A percentile compares a stretch with the other conserved stretches of the same genome.
These are phyloP conservation scores for Leptodactylus fallax DNA, from an alignment of 2,797 vertebrate species.

Conservation along the genomic window DNA sequence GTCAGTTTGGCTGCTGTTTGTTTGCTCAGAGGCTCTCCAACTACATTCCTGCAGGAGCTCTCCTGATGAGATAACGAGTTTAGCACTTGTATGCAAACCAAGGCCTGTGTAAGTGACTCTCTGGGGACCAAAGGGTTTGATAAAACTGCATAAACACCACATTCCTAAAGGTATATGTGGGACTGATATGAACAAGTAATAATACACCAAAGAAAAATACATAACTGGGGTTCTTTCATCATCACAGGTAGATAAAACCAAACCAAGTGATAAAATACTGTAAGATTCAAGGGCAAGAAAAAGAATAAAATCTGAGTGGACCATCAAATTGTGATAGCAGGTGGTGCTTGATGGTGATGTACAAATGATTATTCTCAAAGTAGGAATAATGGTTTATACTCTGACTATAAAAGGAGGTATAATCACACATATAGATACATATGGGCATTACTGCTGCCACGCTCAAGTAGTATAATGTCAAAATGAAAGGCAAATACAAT, in stretches of 20 bases:
- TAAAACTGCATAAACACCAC: no score
- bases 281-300: not conserved
- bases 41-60: no score
- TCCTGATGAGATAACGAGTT: no score
- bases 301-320: not conserved
- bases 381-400: slow-evolving; percentile 5
- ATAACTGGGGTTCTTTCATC: no score
- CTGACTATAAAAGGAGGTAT: not conserved
- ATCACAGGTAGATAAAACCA: not conserved
- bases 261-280: not conserved
- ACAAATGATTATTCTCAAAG: not conserved
- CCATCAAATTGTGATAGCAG: slow-evolving; percentile 13
- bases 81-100: no score
- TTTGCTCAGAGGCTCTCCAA: no score
- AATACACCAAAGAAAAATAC: no score
- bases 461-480: not conserved
- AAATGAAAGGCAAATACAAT: not conserved
- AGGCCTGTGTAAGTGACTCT: no score
- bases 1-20: no score
- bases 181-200: no score
- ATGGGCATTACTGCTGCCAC: not conserved
- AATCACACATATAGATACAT: slow-evolving; percentile 12
- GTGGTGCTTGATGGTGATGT: slow-evolving; percentile 20
- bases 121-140: no score
- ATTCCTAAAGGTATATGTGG: no score